Conservation (phyloP, 2,888 invertebrate genomes). For the Lasioglossum marginatum region DNA sequence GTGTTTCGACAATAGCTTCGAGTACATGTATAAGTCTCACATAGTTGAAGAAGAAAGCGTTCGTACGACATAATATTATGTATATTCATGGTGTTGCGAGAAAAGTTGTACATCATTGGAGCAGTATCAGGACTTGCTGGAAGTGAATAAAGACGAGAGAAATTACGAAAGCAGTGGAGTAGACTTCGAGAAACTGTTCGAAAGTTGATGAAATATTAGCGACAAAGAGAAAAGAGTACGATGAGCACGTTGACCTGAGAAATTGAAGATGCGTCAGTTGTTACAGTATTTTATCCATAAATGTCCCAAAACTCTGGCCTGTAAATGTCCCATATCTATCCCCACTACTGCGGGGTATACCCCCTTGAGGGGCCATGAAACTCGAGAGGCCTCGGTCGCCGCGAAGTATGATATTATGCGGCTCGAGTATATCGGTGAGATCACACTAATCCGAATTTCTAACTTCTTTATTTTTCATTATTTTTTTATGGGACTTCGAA, state of each 20-base stretch:
- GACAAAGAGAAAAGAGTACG: neutral
- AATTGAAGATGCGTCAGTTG: neutral
- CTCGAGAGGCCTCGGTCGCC: no score
- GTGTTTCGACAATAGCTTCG: neutral
- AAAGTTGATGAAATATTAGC: neutral
- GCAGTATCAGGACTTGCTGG: neutral
- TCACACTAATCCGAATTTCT: no score
- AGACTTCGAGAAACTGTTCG: neutral
- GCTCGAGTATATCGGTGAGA: no score
- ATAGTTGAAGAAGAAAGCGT: neutral
- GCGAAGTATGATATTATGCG: no score
- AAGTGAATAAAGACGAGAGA: neutral
- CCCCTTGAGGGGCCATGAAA: no score
- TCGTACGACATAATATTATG: neutral
- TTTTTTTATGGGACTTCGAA: no score
- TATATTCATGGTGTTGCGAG: neutral
- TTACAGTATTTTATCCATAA: no score
- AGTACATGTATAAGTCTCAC: neutral
- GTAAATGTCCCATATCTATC: no score
- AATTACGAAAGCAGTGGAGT: neutral
- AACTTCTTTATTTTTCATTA: no score
- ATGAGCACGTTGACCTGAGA: neutral
- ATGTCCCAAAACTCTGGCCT: no score
- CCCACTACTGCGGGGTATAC: no score
- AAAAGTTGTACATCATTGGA: neutral